Evolutionary conservation across 2,797 vertebrate genomes (phyloP).

Genomic region (Picus viridis): DNA sequence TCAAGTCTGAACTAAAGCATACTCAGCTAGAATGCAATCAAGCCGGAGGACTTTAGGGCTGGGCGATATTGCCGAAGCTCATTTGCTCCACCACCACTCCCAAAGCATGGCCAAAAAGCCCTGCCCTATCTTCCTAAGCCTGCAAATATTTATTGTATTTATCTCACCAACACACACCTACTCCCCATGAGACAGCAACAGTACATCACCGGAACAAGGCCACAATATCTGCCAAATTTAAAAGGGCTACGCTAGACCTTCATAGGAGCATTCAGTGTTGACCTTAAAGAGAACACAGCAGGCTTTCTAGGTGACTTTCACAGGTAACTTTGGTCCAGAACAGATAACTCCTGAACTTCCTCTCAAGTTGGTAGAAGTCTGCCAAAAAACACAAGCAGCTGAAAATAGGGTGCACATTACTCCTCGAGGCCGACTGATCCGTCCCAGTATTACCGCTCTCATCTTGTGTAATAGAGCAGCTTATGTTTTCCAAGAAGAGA

Average conservation of each 20-base stretch:
- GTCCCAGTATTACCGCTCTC: neutral
- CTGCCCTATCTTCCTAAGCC: neutral
- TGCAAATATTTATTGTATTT: neutral
- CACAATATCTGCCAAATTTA: neutral
- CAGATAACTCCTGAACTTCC: neutral
- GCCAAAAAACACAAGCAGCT: neutral
- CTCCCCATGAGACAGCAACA: neutral
- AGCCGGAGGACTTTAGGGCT: neutral
- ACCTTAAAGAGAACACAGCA: neutral
- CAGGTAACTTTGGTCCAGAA: neutral
- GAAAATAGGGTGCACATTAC: neutral
- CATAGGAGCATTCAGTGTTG: fast-evolving
- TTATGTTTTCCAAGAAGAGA: neutral
- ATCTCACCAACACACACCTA: fast-evolving
- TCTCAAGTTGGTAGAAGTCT: neutral
- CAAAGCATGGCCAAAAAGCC: neutral
- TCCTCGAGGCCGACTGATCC: neutral
- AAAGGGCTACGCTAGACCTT: neutral
- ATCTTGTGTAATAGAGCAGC: neutral
- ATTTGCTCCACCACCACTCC: neutral
- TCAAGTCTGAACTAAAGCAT: neutral
- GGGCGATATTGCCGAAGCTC: neutral
- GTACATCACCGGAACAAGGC: neutral
- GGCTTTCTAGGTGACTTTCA: neutral
- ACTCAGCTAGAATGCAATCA: neutral